Evolutionary conservation across 2,888 invertebrate genomes (phyloP).

Genomic region (Phorcus lineatus): DNA sequence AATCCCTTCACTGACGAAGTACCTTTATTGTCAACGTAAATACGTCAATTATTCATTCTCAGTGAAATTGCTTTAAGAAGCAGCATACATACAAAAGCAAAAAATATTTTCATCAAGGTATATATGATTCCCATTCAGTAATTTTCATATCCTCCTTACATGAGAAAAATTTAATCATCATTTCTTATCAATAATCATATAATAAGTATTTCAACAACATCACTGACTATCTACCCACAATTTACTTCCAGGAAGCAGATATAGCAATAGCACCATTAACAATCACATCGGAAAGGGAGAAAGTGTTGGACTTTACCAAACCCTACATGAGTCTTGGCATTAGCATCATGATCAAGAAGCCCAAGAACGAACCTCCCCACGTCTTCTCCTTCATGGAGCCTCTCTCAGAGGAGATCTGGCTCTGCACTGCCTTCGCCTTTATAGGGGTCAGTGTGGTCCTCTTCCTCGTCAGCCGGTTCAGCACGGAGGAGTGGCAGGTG

Average conservation of each 20-base stretch:
- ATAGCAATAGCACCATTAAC: slow-evolving; percentile 96
- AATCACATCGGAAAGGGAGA: slow-evolving; percentile 93
- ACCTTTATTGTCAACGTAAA: too few relatives aligned
- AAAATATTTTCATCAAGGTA: too few relatives aligned
- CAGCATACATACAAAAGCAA: too few relatives aligned
- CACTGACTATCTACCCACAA: not conserved
- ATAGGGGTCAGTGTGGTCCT: slow-evolving; percentile 97
- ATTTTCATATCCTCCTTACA: too few relatives aligned
- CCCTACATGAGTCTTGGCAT: slow-evolving; percentile 97
- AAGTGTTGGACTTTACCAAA: slow-evolving; percentile 97
- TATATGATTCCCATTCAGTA: too few relatives aligned
- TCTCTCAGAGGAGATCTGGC: slow-evolving; percentile 97
- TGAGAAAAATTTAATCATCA: too few relatives aligned
- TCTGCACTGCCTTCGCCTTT: slow-evolving; percentile 89
- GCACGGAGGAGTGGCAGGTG: slow-evolving; percentile 93
- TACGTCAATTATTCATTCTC: too few relatives aligned
- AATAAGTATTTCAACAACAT: not conserved
- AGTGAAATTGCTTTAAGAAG: too few relatives aligned
- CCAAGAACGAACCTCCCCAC: slow-evolving; percentile 92
- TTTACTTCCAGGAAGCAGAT: slow-evolving; percentile 85
- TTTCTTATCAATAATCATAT: too few relatives aligned
- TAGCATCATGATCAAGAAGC: slow-evolving; percentile 95
- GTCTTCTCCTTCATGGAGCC: slow-evolving; percentile 99
- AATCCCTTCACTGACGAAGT: too few relatives aligned
- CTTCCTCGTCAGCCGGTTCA: slow-evolving; percentile 97